These are phyloP conservation scores for Enteromius mattozi DNA, from an alignment of 2,797 vertebrate genomes.

Conservation along the genomic window DNA sequence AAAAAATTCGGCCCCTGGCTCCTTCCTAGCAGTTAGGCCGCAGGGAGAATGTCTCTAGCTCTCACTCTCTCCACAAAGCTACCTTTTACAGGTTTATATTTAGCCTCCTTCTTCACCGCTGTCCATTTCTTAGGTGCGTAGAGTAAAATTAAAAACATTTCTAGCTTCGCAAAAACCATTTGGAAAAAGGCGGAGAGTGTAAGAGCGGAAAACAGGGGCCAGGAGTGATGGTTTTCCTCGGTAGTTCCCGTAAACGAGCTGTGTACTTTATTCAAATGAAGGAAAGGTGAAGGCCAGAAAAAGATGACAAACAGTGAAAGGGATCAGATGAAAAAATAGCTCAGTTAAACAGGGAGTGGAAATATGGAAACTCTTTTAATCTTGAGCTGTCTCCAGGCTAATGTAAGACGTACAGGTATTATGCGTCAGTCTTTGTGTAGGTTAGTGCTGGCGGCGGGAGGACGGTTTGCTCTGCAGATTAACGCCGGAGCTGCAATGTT, in stretches of 20 bases:
- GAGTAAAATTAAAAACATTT: conserved; percentile 64
- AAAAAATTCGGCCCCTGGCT: conserved; percentile 73
- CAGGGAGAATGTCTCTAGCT: conserved; percentile 62
- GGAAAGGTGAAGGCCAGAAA: conserved; percentile 72
- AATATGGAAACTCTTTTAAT: background rate
- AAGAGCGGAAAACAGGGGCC: conserved; percentile 55
- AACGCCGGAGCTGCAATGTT: background rate
- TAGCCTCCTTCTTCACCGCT: conserved; percentile 72
- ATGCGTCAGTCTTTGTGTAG: background rate
- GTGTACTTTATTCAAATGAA: conserved; percentile 79
- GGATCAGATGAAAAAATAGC: background rate
- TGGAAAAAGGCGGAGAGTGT: conserved; percentile 65
- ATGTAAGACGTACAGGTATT: background rate
- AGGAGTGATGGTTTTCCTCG: conserved; percentile 70
- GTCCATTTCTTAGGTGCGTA: conserved; percentile 63
- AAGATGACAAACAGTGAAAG: conserved; percentile 73
- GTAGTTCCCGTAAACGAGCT: conserved; percentile 77
- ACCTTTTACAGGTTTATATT: conserved; percentile 82
- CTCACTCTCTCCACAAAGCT: conserved; percentile 74
- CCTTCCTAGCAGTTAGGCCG: conserved; percentile 64
- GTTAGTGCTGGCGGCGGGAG: background rate
- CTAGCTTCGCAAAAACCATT: conserved; percentile 69
- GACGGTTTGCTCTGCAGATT: conserved; percentile 15
- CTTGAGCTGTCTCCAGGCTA: background rate
- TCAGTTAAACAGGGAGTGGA: background rate